A percentile compares a stretch with the other conserved stretches of the same genome.
Evolutionary conservation across 64 coral and sea anemone species (phyloP).

Genomic region (Catalaphyllia jardinei): DNA sequence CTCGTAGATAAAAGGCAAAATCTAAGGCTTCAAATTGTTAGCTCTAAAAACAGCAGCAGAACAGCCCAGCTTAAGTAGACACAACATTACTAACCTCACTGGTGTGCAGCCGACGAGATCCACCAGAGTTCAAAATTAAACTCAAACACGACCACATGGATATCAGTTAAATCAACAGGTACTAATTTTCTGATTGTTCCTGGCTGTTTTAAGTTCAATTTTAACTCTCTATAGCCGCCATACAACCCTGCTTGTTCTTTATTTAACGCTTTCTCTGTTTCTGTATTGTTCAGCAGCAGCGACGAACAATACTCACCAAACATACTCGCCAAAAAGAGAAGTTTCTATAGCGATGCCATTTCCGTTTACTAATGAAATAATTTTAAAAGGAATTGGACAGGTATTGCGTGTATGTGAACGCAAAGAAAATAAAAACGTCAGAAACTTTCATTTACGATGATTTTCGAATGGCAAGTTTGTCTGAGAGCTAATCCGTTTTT

Average conservation of each 20-base stretch:
- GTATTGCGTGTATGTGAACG: background rate
- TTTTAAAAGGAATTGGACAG: background rate
- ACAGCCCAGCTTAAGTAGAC: background rate
- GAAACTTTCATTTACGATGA: no score
- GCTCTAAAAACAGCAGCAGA: background rate
- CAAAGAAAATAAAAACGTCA: background rate
- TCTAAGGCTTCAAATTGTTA: no score
- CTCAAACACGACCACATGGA: conserved; percentile 35
- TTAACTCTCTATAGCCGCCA: background rate
- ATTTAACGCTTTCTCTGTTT: background rate
- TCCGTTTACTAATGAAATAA: background rate
- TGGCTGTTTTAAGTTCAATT: background rate
- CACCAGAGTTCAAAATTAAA: background rate
- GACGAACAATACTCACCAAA: background rate
- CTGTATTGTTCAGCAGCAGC: background rate
- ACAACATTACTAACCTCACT: background rate
- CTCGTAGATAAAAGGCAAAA: no score
- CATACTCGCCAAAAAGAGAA: background rate
- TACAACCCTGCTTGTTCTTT: background rate
- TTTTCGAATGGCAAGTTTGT: no score
- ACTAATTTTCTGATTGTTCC: background rate
- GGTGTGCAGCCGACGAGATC: background rate
- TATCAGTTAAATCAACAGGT: background rate
- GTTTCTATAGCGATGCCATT: conserved; percentile 6
- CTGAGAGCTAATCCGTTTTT: no score